These are phyloP conservation scores for Axinella damicornis DNA, from an alignment of 37 sponge, comb jelly and placozoan genomes.

Conservation along the genomic window DNA sequence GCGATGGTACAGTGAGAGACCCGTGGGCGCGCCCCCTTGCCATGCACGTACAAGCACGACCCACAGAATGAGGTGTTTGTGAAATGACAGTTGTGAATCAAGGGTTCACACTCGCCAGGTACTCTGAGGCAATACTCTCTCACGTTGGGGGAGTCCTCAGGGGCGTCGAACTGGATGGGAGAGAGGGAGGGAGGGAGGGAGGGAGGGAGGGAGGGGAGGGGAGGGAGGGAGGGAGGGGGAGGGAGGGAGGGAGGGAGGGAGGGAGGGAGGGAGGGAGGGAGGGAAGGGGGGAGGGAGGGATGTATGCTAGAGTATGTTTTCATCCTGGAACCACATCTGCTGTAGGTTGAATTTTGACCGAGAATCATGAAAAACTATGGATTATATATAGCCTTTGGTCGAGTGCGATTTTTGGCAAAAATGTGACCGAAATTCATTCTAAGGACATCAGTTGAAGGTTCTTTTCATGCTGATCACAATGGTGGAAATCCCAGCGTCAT, in stretches of 20 bases:
- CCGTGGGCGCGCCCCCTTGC: conserved; percentile 59
- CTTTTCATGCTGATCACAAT: too few relatives aligned
- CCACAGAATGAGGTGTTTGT: conserved; percentile 81
- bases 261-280: too few relatives aligned
- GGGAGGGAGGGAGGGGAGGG: not conserved
- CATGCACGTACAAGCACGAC: conserved; percentile 82
- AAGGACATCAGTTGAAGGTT: too few relatives aligned
- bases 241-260: too few relatives aligned
- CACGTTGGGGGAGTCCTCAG: conserved; percentile 57
- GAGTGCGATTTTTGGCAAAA: too few relatives aligned
- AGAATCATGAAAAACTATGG: too few relatives aligned
- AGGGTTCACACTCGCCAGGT: conserved; percentile 36
- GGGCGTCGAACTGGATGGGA: conserved; percentile 64
- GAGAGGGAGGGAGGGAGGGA: not conserved
- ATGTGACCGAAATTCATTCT: too few relatives aligned
- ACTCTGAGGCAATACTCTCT: conserved; percentile 56
- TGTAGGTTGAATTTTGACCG: conserved; percentile 32
- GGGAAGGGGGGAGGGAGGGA: too few relatives aligned
- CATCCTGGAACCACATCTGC: too few relatives aligned
- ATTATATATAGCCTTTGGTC: too few relatives aligned
- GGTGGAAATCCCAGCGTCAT: not conserved
- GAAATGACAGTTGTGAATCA: conserved; percentile 67
- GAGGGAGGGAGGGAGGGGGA: not conserved
- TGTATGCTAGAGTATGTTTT: too few relatives aligned
- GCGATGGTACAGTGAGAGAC: conserved; percentile 65